These are phyloP conservation scores for Hoplodrina blanda DNA, from an alignment of 2,888 invertebrate genomes.

Conservation along the genomic window DNA sequence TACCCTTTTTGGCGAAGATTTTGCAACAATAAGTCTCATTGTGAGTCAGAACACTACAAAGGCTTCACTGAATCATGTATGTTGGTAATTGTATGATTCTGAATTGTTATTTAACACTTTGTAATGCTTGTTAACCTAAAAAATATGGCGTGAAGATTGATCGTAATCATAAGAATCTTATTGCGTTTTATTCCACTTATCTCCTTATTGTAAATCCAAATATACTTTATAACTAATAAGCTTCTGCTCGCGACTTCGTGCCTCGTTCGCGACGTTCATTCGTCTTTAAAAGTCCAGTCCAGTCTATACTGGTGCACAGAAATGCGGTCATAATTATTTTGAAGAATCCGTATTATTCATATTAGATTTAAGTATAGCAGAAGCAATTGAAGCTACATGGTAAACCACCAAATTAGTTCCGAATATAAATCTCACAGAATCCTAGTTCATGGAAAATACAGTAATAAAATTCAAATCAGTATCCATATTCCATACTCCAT, in stretches of 20 bases:
- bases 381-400: slow-evolving; percentile 26
- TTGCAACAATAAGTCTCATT: slow-evolving; percentile 51
- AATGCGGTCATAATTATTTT: too few species aligned
- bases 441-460: slow-evolving; percentile 50
- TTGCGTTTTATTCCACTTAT: slow-evolving; percentile 13
- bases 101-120: slow-evolving; percentile 17
- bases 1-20: slow-evolving; percentile 53
- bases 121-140: slow-evolving; percentile 11
- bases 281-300: too few species aligned
- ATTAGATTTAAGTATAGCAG: slow-evolving; percentile 14
- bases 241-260: too few species aligned
- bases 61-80: slow-evolving; percentile 10
- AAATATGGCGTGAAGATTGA: slow-evolving; percentile 6
- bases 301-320: neutral
- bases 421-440: slow-evolving; percentile 36
- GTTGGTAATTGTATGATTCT: neutral
- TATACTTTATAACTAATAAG: neutral
- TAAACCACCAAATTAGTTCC: slow-evolving; percentile 38
- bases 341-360: slow-evolving; percentile 16
- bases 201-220: neutral
- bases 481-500: slow-evolving; percentile 33
- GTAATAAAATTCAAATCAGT: slow-evolving; percentile 56
- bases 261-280: too few species aligned
- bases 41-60: slow-evolving; percentile 26
- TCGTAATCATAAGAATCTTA: slow-evolving; percentile 8